Conservation (phyloP, 2,113 vertebrate genomes). For the Protobothrops mucrosquamatus region DNA sequence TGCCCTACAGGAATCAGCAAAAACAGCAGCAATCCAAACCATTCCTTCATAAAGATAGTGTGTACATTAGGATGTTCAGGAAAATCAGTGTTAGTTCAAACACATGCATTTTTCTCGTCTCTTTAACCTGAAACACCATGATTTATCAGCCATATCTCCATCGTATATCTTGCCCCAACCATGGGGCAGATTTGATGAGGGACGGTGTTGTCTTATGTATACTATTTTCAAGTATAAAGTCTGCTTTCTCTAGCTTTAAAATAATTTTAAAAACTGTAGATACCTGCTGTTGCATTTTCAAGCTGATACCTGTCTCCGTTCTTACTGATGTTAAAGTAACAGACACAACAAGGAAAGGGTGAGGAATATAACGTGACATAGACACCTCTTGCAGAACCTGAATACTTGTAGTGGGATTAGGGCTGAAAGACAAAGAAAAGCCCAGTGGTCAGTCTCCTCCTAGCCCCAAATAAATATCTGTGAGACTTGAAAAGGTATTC, state of each 20-base stretch:
- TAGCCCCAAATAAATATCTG: not conserved
- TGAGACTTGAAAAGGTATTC: not conserved
- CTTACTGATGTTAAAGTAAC: slow-evolving; percentile 96
- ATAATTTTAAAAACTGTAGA: not conserved
- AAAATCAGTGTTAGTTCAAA: not conserved
- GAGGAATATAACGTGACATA: slow-evolving; percentile 98
- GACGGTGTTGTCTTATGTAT: not conserved
- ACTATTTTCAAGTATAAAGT: not conserved
- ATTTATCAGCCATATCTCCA: not conserved
- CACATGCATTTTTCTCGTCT: not conserved
- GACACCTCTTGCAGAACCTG: slow-evolving; percentile 95
- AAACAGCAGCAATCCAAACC: not conserved
- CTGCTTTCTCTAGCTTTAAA: not conserved
- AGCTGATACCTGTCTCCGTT: slow-evolving; percentile 93
- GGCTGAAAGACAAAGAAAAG: slow-evolving; percentile 68
- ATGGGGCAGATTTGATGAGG: not conserved
- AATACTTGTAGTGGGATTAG: slow-evolving; percentile 81
- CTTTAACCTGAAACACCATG: not conserved
- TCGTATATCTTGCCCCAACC: too few species aligned
- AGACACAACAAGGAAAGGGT: slow-evolving; percentile 93
- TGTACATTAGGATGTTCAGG: not conserved
- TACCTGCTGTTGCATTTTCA: slow-evolving; percentile 98
- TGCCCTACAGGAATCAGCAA: not conserved
- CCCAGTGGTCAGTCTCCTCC: not conserved
- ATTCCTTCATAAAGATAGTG: not conserved